These are phyloP conservation scores for Pogoniulus pusillus DNA, from an alignment of 2,797 vertebrate species.

Conservation along the genomic window DNA sequence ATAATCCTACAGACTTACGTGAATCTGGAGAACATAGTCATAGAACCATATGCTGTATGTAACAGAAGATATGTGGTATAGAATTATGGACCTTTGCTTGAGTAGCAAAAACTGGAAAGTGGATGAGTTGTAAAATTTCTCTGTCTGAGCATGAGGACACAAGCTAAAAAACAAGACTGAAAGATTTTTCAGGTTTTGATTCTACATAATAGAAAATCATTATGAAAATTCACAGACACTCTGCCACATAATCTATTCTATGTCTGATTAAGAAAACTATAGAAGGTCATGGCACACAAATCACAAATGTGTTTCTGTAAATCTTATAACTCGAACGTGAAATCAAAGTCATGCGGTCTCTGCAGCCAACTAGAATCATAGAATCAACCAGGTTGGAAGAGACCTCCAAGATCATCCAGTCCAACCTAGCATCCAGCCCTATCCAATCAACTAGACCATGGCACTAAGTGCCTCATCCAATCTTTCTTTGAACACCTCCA, in stretches of 20 bases:
- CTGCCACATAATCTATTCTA: not conserved
- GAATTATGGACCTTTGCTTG: not conserved
- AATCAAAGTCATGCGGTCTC: not conserved
- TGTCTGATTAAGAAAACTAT: conserved; percentile 2
- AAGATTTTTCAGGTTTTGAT: not conserved
- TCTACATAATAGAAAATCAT: not conserved
- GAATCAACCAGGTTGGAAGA: no score
- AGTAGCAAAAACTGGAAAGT: not conserved
- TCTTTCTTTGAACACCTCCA: no score
- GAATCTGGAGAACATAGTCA: not conserved
- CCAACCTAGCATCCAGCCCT: no score
- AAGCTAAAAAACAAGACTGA: not conserved
- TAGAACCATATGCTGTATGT: not conserved
- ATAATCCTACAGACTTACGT: not conserved
- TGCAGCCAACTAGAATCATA: not conserved
- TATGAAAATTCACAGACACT: not conserved
- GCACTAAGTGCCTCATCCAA: no score
- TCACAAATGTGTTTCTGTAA: not conserved
- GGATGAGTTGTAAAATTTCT: not conserved
- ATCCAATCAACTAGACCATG: no score
- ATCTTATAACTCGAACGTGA: not conserved
- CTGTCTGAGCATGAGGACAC: not conserved
- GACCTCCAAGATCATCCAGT: no score
- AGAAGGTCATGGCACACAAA: not conserved
- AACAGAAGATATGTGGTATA: not conserved